Evolutionary conservation across 2,888 invertebrate genomes (phyloP).

Genomic region (Ellobium chinense): DNA sequence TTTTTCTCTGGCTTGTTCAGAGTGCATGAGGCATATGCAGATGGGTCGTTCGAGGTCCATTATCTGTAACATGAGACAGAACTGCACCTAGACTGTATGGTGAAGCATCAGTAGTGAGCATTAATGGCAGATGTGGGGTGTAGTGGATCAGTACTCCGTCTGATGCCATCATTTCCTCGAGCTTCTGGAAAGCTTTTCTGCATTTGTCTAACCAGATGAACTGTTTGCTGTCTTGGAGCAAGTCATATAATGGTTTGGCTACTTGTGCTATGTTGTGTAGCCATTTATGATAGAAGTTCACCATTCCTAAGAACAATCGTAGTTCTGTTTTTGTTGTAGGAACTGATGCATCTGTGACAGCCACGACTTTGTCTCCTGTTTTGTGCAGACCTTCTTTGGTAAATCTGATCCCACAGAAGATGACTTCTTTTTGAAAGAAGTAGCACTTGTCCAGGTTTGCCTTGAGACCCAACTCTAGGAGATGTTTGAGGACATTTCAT

Average conservation of each 20-base stretch:
- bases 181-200: constrained; percentile 48
- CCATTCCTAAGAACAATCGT: constrained; percentile 45
- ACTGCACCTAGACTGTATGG: constrained; percentile 71
- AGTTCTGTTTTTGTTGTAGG: constrained; percentile 38
- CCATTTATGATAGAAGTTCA: constrained; percentile 64
- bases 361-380: constrained; percentile 11
- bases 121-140: constrained; percentile 63
- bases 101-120: constrained; percentile 76
- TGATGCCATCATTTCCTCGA: constrained; percentile 53
- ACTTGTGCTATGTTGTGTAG: constrained; percentile 56
- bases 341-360: constrained; percentile 18
- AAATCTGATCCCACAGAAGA: constrained; percentile 6
- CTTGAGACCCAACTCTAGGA: neutral
- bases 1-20: constrained; percentile 69
- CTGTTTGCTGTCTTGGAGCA: constrained; percentile 35
- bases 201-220: neutral
- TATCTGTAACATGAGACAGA: constrained; percentile 57
- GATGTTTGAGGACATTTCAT: neutral
- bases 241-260: constrained; percentile 55
- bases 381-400: constrained; percentile 10
- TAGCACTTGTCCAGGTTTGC: neutral
- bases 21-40: constrained; percentile 70
- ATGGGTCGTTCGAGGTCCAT: constrained; percentile 76
- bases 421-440: constrained; percentile 7
- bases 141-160: constrained; percentile 54